Conservation (phyloP, 2,888 invertebrate genomes). For the Liodrosophila aerea region DNA sequence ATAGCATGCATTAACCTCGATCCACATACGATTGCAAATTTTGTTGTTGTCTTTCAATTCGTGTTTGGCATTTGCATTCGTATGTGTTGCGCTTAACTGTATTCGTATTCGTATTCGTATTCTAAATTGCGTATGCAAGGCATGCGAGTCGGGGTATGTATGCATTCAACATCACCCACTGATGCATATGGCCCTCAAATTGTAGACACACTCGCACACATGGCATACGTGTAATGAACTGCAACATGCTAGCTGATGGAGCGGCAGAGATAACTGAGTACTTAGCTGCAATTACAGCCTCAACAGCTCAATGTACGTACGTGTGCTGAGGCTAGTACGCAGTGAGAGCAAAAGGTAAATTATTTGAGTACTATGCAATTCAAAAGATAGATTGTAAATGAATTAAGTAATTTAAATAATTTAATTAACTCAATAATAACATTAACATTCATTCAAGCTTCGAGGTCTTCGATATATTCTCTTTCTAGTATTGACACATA, state of each 20-base stretch:
- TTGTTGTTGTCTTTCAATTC: not conserved
- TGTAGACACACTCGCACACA: conserved; percentile 2
- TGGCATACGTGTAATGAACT: conserved; percentile 21
- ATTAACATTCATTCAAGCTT: too few relatives aligned
- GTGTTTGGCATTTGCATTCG: conserved; percentile 5
- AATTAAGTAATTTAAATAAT: too few relatives aligned
- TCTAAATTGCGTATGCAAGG: conserved; percentile 8
- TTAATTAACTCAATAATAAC: too few relatives aligned
- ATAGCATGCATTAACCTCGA: conserved; percentile 61
- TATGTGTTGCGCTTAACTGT: conserved; percentile 1
- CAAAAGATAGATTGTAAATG: too few relatives aligned
- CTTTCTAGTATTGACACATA: too few relatives aligned
- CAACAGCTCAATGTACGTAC: not conserved
- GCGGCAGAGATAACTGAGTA: conserved; percentile 20
- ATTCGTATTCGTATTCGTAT: conserved; percentile 3
- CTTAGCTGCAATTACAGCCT: conserved; percentile 27
- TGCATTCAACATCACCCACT: conserved; percentile 8
- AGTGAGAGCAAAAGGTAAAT: not conserved
- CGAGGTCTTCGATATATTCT: too few relatives aligned
- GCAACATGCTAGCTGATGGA: conserved; percentile 23
- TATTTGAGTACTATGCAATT: not conserved
- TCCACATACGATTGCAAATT: conserved; percentile 67
- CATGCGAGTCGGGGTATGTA: not conserved
- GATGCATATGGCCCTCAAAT: conserved; percentile 8
- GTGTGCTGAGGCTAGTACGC: not conserved